Evolutionary conservation across 2,888 invertebrate genomes (phyloP), one percentile per base, ranked within the genome.

Genomic region (Callyntrura guangdongensis): DNA sequence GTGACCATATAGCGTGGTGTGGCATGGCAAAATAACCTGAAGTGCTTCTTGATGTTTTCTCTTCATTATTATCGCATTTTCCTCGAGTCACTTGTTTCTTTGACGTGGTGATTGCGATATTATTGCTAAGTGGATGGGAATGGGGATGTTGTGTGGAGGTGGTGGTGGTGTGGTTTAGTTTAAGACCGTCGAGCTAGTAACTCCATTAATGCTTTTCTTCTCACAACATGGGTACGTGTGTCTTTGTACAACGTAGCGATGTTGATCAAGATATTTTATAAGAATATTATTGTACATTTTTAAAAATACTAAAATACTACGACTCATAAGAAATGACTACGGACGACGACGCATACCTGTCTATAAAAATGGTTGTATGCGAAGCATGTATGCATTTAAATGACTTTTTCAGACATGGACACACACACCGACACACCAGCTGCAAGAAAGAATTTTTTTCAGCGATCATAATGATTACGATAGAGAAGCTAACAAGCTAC

Each of bases 1-100:
- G 36, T 69, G 69, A 36, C 14, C 12, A 69, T 69, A 36, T 11
- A 4, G 20, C 20, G 36, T 74, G 45, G 36, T 74, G 47, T 74
- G 72, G 36, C 36, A 36, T 36, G 36, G 36, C 6, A 36, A 36
- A 36, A 6, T 36, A 36, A 36, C 36, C 22, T 27, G 56, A 79
- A 79, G 79, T 59, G 79, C 53, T 79, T 79, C 79, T 79, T 79
- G 79, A 79, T 56, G 79, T 79, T 79, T 77, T 79, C 27, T 49
- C 53, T 59, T 49, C 53, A 56, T 79, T 79, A 79, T 74, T 56
- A 79, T 79, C 79, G 79, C 56, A 79, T 79, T 79, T 79, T 79
- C 79, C 53, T 79, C 79, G 25, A 36, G 36, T 79, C 79, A 59
- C 79, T 79, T 79, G 27, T 27, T 79, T 56, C 79, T 56, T 14